Percentiles rank a stretch among this genome's conserved stretches.
These are phyloP conservation scores for Lydus trimaculatus DNA, from an alignment of 2,888 invertebrate genomes.

Conservation along the genomic window DNA sequence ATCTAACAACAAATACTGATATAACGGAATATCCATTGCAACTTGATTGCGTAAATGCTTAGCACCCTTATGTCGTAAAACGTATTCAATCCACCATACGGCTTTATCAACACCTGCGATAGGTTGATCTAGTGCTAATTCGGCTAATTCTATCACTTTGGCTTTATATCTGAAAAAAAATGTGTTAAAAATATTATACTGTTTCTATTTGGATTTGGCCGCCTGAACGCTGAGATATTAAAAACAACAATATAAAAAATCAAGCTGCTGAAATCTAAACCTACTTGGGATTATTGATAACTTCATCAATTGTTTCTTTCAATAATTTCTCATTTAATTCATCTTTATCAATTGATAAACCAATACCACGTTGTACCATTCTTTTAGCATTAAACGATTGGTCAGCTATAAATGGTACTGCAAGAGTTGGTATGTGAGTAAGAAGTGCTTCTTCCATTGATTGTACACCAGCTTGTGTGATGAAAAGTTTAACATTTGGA, in stretches of 20 bases:
- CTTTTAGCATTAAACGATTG: slow-evolving; percentile 37
- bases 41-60: slow-evolving; percentile 34
- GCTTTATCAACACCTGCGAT: too few species aligned
- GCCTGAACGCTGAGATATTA: too few species aligned
- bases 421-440: slow-evolving; percentile 36
- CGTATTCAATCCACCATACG: too few species aligned
- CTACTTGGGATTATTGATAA: slow-evolving; percentile 38
- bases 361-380: slow-evolving; percentile 19
- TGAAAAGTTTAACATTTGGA: slow-evolving; percentile 61
- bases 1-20: slow-evolving; percentile 40
- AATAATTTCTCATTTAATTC: slow-evolving; percentile 32
- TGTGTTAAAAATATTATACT: too few species aligned
- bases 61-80: too few species aligned
- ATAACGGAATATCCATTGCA: slow-evolving; percentile 34
- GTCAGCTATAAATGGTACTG: slow-evolving; percentile 42
- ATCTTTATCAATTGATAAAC: slow-evolving; percentile 23
- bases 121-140: too few species aligned
- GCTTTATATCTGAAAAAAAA: too few species aligned
- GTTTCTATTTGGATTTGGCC: too few species aligned
- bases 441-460: slow-evolving; percentile 33
- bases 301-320: slow-evolving; percentile 30
- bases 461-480: slow-evolving; percentile 43
- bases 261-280: background rate
- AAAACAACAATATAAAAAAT: too few species aligned
- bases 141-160: too few species aligned